Evolutionary conservation across 2,797 vertebrate species (phyloP), one percentile per base, ranked within the genome.

Genomic region (Acrossocheilus fasciatus): DNA sequence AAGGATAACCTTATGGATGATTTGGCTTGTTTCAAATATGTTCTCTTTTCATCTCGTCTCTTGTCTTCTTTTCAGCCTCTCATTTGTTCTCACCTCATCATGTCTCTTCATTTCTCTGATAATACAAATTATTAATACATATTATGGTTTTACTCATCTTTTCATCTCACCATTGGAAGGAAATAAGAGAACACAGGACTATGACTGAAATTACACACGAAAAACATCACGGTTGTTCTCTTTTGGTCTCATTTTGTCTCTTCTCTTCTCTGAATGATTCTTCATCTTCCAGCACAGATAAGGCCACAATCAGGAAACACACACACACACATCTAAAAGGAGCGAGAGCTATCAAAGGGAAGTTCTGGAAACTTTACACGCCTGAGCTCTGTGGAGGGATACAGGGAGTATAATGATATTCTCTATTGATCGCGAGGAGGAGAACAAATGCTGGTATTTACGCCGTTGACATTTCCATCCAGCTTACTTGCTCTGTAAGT

Each of bases 381-480:
- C 14, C 50, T 45, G 9, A 57, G 66, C 47, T 76, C 14, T 43
- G 62, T 26, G 78, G 73, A 75, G 45, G 50, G 43, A 70, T 77
- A 64, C 78, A 77, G 64, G 52, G 52, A 78, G 72, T 34, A 50
- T 86, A 88, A 87, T 88, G 84, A 86, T 87, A 88, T 86, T 87
- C 81, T 69, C 81, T 81, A 89, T 89, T 62, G 88, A 89, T 88
- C 23, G 59, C 36, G 15, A 50, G 41, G 43, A 59, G 68, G 69
- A 86, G 81, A 88, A 87, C 84, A 87, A 89, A 87, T 87, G 84
- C 74, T 86, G 86, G 84, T 86, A 83, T 87, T 87, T 85, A 79
- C 47, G 54, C 26, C 18, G 83, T 47, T 89, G 88, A 86, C 84
- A 81, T 83, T 88, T 86, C 78, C 74, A 84, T 75, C 81, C 75